Evolutionary conservation across 2,113 vertebrate genomes (phyloP).

Genomic region (Morone chrysops): DNA sequence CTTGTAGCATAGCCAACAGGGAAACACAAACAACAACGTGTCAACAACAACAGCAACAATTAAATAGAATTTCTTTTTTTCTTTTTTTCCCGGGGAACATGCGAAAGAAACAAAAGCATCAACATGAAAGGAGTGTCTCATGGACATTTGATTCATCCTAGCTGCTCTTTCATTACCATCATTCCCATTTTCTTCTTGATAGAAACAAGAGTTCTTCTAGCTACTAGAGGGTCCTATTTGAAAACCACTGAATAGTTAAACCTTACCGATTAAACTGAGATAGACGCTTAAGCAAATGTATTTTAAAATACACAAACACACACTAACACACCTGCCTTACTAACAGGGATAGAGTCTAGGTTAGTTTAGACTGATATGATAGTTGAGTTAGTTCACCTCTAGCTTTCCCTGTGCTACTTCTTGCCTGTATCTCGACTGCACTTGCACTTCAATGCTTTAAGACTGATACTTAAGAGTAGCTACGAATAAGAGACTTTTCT

Average conservation of each 20-base stretch:
- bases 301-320: constrained; percentile 36
- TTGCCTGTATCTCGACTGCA: constrained; percentile 56
- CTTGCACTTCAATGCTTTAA: constrained; percentile 58
- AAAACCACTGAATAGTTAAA: constrained; percentile 40
- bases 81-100: neutral
- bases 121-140: constrained; percentile 2
- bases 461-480: constrained; percentile 31
- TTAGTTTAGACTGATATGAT: constrained; percentile 44
- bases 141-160: constrained; percentile 16
- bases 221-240: constrained; percentile 26
- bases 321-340: constrained; percentile 63
- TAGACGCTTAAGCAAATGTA: constrained; percentile 55
- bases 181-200: constrained; percentile 23
- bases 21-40: constrained; percentile 27
- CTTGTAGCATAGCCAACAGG: constrained; percentile 81
- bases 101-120: constrained; percentile 4
- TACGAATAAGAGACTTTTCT: constrained; percentile 35
- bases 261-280: constrained; percentile 26
- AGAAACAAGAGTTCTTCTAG: constrained; percentile 15
- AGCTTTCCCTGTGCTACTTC: constrained; percentile 51
- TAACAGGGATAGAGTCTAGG: constrained; percentile 60
- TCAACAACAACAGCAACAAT: constrained; percentile 46
- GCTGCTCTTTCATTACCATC: constrained; percentile 22
- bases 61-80: too few species aligned
- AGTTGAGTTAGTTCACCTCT: constrained; percentile 56